Evolutionary conservation across 2,888 invertebrate genomes (phyloP).

Genomic region (Camponotus fellah): DNA sequence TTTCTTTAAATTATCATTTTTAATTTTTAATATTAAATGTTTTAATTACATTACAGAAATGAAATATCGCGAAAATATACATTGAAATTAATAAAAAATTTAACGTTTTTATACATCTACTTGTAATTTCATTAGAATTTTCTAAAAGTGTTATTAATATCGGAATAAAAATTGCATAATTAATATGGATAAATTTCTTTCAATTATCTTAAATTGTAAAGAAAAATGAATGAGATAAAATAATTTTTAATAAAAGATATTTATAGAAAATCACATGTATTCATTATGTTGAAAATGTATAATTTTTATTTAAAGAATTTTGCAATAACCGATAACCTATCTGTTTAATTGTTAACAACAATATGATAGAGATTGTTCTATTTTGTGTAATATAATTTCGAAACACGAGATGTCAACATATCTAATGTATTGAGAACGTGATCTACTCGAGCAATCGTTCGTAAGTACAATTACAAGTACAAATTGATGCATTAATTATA

Average conservation of each 20-base stretch:
- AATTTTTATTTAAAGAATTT: too few species aligned
- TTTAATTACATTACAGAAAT: not conserved
- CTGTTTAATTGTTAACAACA: not conserved
- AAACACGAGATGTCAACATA: not conserved
- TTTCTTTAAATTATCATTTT: not conserved
- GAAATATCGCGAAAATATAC: not conserved
- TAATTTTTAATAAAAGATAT: not conserved
- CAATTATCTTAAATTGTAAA: not conserved
- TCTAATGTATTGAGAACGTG: constrained; percentile 8
- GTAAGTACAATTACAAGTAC: constrained; percentile 27
- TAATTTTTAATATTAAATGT: constrained; percentile 11
- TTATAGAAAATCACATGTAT: too few species aligned
- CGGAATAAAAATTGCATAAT: not conserved
- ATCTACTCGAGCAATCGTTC: constrained; percentile 30
- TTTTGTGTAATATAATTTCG: not conserved
- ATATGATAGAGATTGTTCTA: not conserved
- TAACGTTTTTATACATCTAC: not conserved
- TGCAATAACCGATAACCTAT: not conserved
- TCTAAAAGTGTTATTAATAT: not conserved
- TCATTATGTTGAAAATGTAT: too few species aligned
- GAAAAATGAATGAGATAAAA: not conserved
- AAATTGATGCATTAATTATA: constrained; percentile 37
- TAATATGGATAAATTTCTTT: constrained; percentile 1
- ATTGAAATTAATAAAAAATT: not conserved
- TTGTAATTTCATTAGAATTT: not conserved